Conservation (phyloP, 2,888 invertebrate genomes). For the Capitulum mitella region DNA sequence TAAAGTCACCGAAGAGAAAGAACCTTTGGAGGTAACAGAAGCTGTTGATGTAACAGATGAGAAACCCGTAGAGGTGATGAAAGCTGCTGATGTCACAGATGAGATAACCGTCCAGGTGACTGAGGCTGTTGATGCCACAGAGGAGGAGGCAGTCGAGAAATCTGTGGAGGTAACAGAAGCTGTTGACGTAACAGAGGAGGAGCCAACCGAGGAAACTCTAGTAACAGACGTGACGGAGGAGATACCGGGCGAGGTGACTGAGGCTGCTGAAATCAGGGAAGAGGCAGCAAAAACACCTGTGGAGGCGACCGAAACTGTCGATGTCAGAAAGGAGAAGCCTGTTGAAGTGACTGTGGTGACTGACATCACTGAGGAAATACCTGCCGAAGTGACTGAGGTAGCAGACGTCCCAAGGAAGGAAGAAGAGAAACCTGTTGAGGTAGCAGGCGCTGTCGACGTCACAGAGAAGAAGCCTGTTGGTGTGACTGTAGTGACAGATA, state of each 20-base stretch:
- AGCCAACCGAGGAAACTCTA: background rate
- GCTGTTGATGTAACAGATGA: background rate
- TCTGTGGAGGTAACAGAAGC: no score
- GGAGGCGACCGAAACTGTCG: background rate
- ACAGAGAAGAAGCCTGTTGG: no score
- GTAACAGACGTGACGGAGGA: background rate
- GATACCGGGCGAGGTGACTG: background rate
- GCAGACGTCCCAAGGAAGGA: background rate
- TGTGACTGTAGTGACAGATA: no score
- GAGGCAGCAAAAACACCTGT: background rate
- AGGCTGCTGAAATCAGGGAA: background rate
- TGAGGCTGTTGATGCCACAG: background rate
- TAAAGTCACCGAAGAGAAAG: background rate
- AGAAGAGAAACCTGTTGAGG: no score
- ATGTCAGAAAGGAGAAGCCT: no score
- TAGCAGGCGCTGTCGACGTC: no score
- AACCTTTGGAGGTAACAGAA: background rate
- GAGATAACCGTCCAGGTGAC: background rate
- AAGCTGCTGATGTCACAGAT: background rate
- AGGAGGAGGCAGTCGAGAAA: background rate
- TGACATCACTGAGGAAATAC: no score
- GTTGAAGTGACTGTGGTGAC: no score
- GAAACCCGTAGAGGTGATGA: background rate
- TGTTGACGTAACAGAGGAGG: background rate
- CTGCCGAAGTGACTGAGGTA: no score